Conservation (phyloP, 2,888 invertebrate genomes). For the Stenchaetothrips biformis region DNA sequence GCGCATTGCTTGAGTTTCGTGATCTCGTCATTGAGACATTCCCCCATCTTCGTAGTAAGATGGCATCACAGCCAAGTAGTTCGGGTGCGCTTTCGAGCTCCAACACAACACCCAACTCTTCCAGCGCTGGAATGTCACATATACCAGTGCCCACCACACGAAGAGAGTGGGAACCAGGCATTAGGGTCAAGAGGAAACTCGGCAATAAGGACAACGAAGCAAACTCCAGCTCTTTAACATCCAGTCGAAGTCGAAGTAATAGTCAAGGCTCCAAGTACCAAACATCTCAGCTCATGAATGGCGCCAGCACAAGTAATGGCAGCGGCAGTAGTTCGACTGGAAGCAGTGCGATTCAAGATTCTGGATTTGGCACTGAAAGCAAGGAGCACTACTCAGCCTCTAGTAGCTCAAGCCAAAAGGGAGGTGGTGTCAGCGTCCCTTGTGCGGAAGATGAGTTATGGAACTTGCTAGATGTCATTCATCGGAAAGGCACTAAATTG, state of each 20-base stretch:
- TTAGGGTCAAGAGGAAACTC: slow-evolving; percentile 76
- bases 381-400: slow-evolving; percentile 50
- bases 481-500: slow-evolving; percentile 66
- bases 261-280: slow-evolving; percentile 59
- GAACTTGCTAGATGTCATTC: slow-evolving; percentile 81
- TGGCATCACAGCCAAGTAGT: slow-evolving; percentile 56
- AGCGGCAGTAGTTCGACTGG: slow-evolving; percentile 51
- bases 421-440: slow-evolving; percentile 40
- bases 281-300: slow-evolving; percentile 34
- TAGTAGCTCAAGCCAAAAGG: slow-evolving; percentile 44
- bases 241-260: slow-evolving; percentile 56
- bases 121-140: slow-evolving; percentile 46
- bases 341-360: slow-evolving; percentile 67
- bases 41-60: slow-evolving; percentile 83
- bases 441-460: slow-evolving; percentile 73
- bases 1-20: slow-evolving; percentile 83
- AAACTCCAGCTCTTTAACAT: slow-evolving; percentile 19
- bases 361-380: slow-evolving; percentile 86
- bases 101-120: slow-evolving; percentile 37
- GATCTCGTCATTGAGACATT: slow-evolving; percentile 92
- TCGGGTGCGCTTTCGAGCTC: slow-evolving; percentile 32
- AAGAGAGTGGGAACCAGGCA: slow-evolving; percentile 48
- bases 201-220: slow-evolving; percentile 40
- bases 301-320: slow-evolving; percentile 34
- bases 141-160: slow-evolving; percentile 29